Percentiles rank a stretch among this genome's conserved stretches.
These are phyloP conservation scores for Hippoglossus hippoglossus DNA, from an alignment of 2,797 vertebrate species.

Conservation along the genomic window DNA sequence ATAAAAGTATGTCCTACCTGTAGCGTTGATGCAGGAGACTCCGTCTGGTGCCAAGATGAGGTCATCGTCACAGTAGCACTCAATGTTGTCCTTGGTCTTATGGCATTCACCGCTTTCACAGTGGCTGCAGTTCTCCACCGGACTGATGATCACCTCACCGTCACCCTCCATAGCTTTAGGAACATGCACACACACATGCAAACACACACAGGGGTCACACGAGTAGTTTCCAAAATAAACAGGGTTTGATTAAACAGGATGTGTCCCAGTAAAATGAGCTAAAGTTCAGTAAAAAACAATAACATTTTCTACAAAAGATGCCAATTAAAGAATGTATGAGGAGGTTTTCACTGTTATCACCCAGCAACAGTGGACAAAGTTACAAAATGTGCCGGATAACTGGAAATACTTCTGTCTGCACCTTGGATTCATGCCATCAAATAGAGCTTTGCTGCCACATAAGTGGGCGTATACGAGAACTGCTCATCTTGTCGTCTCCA, in stretches of 20 bases:
- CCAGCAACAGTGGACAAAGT: too few relatives aligned
- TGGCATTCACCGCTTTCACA: conserved; percentile 93
- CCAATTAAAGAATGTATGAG: too few relatives aligned
- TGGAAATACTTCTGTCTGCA: too few relatives aligned
- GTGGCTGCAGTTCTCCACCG: conserved; percentile 96
- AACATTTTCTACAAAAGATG: too few relatives aligned
- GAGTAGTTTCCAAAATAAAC: not conserved
- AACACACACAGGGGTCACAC: too few relatives aligned
- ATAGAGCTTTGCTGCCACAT: too few relatives aligned
- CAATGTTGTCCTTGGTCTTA: conserved; percentile 81
- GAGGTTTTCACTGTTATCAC: too few relatives aligned
- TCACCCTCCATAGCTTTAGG: conserved; percentile 91
- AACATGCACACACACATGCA: not conserved
- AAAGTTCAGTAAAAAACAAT: not conserved
- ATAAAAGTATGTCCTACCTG: conserved; percentile 67
- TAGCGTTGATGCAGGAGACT: conserved; percentile 89
- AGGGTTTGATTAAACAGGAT: not conserved
- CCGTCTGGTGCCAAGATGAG: conserved; percentile 87
- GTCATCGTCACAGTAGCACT: conserved; percentile 92
- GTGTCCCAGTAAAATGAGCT: not conserved
- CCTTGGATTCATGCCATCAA: too few relatives aligned
- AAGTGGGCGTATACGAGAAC: too few relatives aligned
- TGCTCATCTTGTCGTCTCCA: too few relatives aligned
- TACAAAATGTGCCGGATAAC: too few relatives aligned
- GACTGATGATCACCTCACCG: conserved; percentile 94